These are phyloP conservation scores for Pogonocherus hispidulus DNA, from an alignment of 2,888 invertebrate species.

Conservation along the genomic window DNA sequence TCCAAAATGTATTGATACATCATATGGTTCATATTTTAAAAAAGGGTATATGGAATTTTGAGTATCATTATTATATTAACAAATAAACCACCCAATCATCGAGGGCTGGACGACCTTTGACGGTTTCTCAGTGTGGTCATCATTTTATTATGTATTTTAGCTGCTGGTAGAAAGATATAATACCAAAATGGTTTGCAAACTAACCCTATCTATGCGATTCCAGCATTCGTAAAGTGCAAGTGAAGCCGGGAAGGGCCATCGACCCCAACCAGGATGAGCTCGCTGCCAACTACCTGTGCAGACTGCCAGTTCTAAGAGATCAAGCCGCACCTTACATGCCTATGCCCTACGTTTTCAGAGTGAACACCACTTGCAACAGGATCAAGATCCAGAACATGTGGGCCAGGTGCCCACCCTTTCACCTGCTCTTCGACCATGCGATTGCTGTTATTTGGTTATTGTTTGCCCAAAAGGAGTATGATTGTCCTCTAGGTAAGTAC, in stretches of 20 bases:
- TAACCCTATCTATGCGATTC: conserved; percentile 17
- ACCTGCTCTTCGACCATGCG: conserved; percentile 66
- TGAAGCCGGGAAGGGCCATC: conserved; percentile 45
- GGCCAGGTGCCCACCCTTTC: conserved; percentile 64
- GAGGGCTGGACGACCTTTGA: too few relatives aligned
- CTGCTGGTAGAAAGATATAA: too few relatives aligned
- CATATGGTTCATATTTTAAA: too few relatives aligned
- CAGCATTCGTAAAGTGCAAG: conserved; percentile 47
- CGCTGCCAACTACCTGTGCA: conserved; percentile 40
- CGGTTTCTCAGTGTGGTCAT: too few relatives aligned
- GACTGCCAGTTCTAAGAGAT: conserved; percentile 49
- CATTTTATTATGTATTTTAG: too few relatives aligned
- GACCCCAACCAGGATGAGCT: conserved; percentile 20
- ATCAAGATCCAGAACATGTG: conserved; percentile 51
- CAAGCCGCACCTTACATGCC: conserved; percentile 53
- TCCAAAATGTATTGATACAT: too few relatives aligned
- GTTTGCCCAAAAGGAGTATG: conserved; percentile 59
- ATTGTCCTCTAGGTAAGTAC: conserved; percentile 47
- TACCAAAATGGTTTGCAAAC: background rate
- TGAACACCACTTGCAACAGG: conserved; percentile 51
- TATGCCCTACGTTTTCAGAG: conserved; percentile 63
- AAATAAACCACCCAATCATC: too few relatives aligned
- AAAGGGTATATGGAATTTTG: too few relatives aligned
- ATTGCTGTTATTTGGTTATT: conserved; percentile 68
- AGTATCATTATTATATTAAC: too few relatives aligned